Evolutionary conservation across 37 sponge, comb jelly and placozoan genomes (phyloP), one percentile per base, ranked within the genome.

Genomic region (Cliona cf. orientalis): DNA sequence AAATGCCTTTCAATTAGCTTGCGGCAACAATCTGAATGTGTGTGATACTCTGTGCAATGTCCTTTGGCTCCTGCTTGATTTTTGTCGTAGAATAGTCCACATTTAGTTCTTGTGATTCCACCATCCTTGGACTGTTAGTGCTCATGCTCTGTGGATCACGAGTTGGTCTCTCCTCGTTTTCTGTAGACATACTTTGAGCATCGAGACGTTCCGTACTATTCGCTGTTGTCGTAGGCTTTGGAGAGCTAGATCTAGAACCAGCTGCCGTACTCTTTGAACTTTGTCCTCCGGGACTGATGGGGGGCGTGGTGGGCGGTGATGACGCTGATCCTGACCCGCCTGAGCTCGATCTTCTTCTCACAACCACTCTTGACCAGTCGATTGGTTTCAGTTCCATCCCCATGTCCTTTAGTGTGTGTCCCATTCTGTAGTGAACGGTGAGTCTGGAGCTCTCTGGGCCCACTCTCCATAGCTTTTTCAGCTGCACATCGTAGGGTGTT

Each of bases 401-500:
- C 89, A 88, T 82, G 1, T 81, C 89, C 58, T 82, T 41, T 6
- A 88, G 41, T 1, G 77, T 82, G 78, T 88, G 84, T 37, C 78
- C 83, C 89, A 88, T 88, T 2, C 84, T 60, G 35, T 88, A 88
- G 46, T 71, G 38, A 26, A 88, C 69, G 0, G 64, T 38, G 14
- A 88, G 44, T 61, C 71, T 65, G 22, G 83, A 83, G 55, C 84
- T 61, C 69, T 88, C 89, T 37, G 56, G 37, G 34, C 84, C 83
- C 3, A 88, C 69, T 69, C 66, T 75, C 89, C 89, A 88, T 66
- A 88, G 44, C 37, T 82, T 88, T 38, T 88, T 88, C 38, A 82
- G 71, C 61, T 82, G 84, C 1, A 82, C 89, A 40, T 81, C 76
- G 56, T 88, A 88, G 12, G 89, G 89, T 53, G 64, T 73, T 22